These are phyloP conservation scores for Acropora yongei DNA, from an alignment of 64 coral and sea anemone species.

Conservation along the genomic window DNA sequence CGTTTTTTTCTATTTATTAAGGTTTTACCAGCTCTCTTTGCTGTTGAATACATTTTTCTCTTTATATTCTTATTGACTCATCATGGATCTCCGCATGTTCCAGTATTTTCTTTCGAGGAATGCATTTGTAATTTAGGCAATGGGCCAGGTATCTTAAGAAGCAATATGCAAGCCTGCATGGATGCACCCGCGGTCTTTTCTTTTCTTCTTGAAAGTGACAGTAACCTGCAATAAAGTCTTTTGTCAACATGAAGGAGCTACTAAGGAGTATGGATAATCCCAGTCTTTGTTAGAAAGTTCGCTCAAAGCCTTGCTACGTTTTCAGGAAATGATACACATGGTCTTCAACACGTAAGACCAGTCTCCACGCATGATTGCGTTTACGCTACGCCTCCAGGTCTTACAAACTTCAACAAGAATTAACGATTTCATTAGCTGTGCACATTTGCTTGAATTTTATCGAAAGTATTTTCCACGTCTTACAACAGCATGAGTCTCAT, in stretches of 20 bases:
- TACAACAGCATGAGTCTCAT: background rate
- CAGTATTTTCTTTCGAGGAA: background rate
- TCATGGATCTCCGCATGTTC: background rate
- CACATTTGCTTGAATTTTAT: slow-evolving; percentile 21
- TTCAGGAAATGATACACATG: slow-evolving; percentile 1
- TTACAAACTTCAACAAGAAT: background rate
- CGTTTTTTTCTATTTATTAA: background rate
- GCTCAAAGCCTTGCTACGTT: background rate
- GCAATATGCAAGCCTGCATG: background rate
- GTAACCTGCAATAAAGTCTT: background rate
- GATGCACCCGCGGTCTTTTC: background rate
- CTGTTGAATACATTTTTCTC: too few relatives aligned
- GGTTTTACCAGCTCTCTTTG: too few relatives aligned
- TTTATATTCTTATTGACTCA: background rate
- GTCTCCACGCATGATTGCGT: slow-evolving; percentile 12
- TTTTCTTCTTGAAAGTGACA: background rate
- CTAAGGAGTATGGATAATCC: background rate
- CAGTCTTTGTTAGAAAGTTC: background rate
- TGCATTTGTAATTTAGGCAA: background rate
- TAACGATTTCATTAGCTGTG: background rate
- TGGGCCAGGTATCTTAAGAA: slow-evolving; percentile 13
- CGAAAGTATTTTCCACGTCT: background rate
- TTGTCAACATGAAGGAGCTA: background rate
- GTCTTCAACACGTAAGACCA: slow-evolving; percentile 30
- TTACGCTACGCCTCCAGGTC: background rate